These are phyloP conservation scores for Aradophagus sp. DNA, from an alignment of 1,140 invertebrate species.

Conservation along the genomic window DNA sequence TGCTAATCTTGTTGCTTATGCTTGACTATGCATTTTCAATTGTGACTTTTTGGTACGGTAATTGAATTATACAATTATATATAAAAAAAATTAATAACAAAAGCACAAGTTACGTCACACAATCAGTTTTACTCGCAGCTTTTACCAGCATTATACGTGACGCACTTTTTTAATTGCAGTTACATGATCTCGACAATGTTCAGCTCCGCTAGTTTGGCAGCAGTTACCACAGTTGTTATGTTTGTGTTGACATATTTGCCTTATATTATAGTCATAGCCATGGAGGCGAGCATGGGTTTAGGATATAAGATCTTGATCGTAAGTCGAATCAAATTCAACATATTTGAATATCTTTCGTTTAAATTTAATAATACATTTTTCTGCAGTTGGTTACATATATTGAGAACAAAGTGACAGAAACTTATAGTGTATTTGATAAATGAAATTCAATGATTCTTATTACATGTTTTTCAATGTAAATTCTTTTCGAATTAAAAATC, in stretches of 20 bases:
- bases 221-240: conserved; percentile 78
- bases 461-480: too few relatives aligned
- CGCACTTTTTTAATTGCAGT: conserved; percentile 68
- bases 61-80: conserved; percentile 23
- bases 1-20: conserved; percentile 76
- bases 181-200: conserved; percentile 82
- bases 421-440: too few relatives aligned
- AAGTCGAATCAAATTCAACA: too few relatives aligned
- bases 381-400: too few relatives aligned
- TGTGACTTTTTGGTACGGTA: conserved; percentile 78
- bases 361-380: too few relatives aligned
- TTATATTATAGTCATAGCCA: conserved; percentile 79
- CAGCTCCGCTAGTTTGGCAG: conserved; percentile 78
- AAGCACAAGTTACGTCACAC: conserved; percentile 1
- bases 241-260: conserved; percentile 80
- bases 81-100: too few relatives aligned
- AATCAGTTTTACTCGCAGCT: conserved; percentile 18
- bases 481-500: too few relatives aligned
- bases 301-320: conserved; percentile 77
- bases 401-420: too few relatives aligned
- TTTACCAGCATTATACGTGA: conserved; percentile 13
- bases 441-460: too few relatives aligned
- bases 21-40: conserved; percentile 77
- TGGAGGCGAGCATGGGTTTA: conserved; percentile 77
- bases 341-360: too few relatives aligned